Conservation (phyloP, 2,888 invertebrate genomes). For the Mesoligia furuncula region DNA sequence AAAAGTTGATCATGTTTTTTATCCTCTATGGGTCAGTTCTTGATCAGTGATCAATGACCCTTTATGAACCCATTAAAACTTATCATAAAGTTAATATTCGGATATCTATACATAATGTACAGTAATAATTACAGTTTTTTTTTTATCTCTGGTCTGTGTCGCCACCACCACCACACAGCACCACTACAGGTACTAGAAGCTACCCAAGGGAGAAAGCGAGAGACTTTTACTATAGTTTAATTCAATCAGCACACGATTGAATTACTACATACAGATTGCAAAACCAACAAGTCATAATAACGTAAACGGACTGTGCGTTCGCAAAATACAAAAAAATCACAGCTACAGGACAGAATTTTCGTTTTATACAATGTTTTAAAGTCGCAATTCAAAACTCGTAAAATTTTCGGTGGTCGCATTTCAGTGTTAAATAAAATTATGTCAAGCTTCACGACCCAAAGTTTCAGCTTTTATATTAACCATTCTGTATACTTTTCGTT, state of each 20-base stretch:
- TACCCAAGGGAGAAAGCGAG: not conserved
- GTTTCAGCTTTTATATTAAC: slow-evolving; percentile 45
- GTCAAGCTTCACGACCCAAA: slow-evolving; percentile 51
- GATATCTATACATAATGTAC: too few species aligned
- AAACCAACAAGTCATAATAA: not conserved
- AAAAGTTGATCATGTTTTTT: not conserved
- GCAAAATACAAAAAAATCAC: not conserved
- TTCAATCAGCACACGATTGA: not conserved
- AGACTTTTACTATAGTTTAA: not conserved
- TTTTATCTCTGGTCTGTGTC: too few species aligned
- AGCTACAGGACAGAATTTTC: slow-evolving; percentile 7
- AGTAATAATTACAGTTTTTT: too few species aligned
- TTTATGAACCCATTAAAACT: not conserved
- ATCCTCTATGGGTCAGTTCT: not conserved
- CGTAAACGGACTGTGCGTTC: not conserved
- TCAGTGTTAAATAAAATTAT: slow-evolving; percentile 57
- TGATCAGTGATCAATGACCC: not conserved
- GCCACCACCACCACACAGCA: too few species aligned
- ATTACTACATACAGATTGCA: not conserved
- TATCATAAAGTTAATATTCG: not conserved
- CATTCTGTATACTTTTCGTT: slow-evolving; percentile 45
- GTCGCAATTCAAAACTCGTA: slow-evolving; percentile 43
- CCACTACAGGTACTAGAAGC: not conserved
- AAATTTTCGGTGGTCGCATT: slow-evolving; percentile 47
- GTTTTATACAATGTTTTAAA: slow-evolving; percentile 40